phyloP scores from a whole-genome alignment of 2,113 vertebrate species.

The Upupa epops region DNA sequence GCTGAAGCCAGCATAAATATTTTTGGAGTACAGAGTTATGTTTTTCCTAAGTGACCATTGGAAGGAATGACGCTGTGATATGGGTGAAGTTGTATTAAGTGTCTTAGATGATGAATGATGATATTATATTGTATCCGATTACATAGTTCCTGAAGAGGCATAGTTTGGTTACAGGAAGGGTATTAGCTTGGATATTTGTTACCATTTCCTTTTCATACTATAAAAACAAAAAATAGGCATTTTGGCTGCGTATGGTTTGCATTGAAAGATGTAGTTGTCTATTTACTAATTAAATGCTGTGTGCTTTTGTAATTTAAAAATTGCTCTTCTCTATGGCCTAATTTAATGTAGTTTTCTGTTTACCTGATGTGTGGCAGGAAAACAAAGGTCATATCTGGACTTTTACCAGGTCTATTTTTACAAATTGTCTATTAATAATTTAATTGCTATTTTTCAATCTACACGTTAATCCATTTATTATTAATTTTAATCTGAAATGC shows the following conservation, averaged over 20 bases:
- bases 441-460: not conserved
- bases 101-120: slow-evolving; percentile 16
- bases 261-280: not conserved
- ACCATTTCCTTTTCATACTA: slow-evolving; percentile 10
- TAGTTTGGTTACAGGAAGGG: not conserved
- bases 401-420: not conserved
- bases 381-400: not conserved
- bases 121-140: slow-evolving; percentile 16
- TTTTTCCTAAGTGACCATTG: not conserved
- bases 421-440: not conserved
- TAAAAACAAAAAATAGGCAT: not conserved
- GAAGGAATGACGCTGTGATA: slow-evolving; percentile 21
- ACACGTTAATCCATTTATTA: too few species aligned
- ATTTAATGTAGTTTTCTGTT: not conserved
- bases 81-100: not conserved
- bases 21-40: not conserved
- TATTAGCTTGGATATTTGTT: slow-evolving; percentile 9
- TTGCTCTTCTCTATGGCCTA: not conserved
- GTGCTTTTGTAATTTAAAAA: not conserved
- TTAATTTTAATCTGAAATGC: not conserved
- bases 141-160: slow-evolving; percentile 2
- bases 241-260: not conserved
- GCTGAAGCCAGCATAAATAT: not conserved
- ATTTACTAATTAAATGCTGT: not conserved
- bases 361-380: not conserved